These are phyloP conservation scores for Synanthedon formicaeformis DNA, from an alignment of 2,888 invertebrate species.

Conservation along the genomic window DNA sequence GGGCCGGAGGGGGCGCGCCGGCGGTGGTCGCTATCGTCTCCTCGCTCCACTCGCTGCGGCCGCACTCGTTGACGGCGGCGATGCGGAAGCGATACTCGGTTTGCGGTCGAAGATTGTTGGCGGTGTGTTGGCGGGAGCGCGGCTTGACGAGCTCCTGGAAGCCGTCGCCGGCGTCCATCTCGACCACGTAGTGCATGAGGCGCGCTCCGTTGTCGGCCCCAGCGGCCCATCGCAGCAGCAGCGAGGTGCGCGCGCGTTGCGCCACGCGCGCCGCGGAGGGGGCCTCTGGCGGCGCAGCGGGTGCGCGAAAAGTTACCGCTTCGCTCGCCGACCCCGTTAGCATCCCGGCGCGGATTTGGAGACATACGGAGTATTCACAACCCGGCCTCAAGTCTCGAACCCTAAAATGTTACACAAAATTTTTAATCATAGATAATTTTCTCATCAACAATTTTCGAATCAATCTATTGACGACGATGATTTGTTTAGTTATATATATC, in stretches of 20 bases:
- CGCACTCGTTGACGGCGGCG: conserved; percentile 85
- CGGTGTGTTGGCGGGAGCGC: conserved; percentile 80
- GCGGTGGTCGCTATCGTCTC: conserved; percentile 78
- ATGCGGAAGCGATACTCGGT: conserved; percentile 86
- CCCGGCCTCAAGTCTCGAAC: conserved; percentile 88
- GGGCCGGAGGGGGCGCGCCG: conserved; percentile 84
- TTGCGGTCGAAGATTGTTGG: conserved; percentile 81
- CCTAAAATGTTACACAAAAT: conserved; percentile 18
- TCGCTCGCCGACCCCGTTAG: conserved; percentile 81
- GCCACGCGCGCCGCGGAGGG: conserved; percentile 80
- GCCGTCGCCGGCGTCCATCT: conserved; percentile 80
- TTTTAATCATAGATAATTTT: too few relatives aligned
- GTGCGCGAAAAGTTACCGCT: conserved; percentile 83
- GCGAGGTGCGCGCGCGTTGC: conserved; percentile 76
- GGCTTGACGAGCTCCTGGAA: conserved; percentile 81
- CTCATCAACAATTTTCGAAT: too few relatives aligned
- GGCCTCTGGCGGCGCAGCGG: conserved; percentile 83
- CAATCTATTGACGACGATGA: too few relatives aligned
- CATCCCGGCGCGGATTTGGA: conserved; percentile 82
- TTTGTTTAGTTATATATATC: background rate
- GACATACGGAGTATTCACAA: conserved; percentile 87
- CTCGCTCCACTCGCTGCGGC: conserved; percentile 79
- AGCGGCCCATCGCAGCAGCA: conserved; percentile 79
- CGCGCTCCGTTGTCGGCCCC: conserved; percentile 85
- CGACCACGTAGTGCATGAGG: conserved; percentile 80